Conservation (phyloP, 2,113 vertebrate species). For the Panthera tigris region DNA sequence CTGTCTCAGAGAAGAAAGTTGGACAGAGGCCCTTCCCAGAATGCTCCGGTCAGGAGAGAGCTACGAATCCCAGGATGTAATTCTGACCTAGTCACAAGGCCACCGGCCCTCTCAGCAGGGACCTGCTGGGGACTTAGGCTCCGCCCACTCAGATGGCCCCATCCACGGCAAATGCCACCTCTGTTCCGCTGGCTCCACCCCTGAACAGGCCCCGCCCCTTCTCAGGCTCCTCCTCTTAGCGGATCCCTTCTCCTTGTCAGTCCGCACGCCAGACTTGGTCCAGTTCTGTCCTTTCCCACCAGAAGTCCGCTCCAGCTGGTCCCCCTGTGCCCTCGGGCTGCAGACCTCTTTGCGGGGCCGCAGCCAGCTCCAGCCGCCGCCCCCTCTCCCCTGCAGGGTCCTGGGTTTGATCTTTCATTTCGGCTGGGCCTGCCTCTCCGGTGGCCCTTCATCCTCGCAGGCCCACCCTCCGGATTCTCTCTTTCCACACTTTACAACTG, state of each 20-base stretch:
- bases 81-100: neutral
- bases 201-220: neutral
- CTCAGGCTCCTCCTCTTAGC: neutral
- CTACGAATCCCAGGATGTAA: constrained; percentile 2
- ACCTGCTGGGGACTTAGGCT: neutral
- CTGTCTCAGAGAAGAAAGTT: constrained; percentile 9
- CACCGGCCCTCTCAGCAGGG: neutral
- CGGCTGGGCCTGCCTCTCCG: neutral
- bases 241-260: neutral
- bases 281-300: neutral
- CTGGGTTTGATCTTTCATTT: neutral
- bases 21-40: constrained; percentile 49
- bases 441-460: neutral
- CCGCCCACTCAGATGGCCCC: neutral
- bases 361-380: neutral
- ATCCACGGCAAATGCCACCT: neutral
- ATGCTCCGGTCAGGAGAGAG: neutral
- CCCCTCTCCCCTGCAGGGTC: neutral
- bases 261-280: neutral
- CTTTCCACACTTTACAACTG: neutral
- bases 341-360: neutral
- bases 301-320: neutral
- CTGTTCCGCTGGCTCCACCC: neutral
- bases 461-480: neutral
- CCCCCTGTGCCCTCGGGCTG: neutral